These are phyloP conservation scores for Cyprinodon diabolis DNA, from an alignment of 2,797 vertebrate genomes.

Conservation along the genomic window DNA sequence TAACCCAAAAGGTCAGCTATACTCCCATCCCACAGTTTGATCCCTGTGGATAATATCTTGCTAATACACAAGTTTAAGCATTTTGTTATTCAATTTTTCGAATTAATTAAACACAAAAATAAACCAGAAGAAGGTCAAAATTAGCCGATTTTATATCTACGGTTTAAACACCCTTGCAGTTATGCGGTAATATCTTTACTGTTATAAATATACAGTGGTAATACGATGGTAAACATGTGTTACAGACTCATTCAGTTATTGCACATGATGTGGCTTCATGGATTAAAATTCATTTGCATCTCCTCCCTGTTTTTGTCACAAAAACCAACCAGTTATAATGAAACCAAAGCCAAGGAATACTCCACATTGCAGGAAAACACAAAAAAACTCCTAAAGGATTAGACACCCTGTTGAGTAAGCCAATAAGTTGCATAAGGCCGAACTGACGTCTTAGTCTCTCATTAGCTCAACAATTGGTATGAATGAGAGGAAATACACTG, in stretches of 20 bases:
- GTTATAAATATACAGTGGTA: background rate
- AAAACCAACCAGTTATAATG: conserved; percentile 17
- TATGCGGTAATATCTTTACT: background rate
- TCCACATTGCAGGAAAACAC: conserved; percentile 1
- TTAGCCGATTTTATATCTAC: background rate
- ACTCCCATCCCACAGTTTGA: conserved; percentile 8
- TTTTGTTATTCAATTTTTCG: background rate
- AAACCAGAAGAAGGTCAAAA: background rate
- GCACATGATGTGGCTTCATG: conserved; percentile 6
- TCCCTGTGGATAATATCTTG: conserved; percentile 14
- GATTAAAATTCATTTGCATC: conserved; percentile 8
- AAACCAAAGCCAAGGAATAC: conserved; percentile 21
- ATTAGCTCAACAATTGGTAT: background rate
- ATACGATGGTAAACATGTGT: background rate
- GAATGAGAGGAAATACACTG: background rate
- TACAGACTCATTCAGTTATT: background rate
- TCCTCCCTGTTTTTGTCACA: conserved; percentile 19
- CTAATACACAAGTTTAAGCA: background rate
- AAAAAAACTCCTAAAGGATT: background rate
- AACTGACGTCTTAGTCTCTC: background rate
- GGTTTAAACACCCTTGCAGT: background rate
- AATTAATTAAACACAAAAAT: background rate
- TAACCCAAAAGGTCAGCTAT: conserved; percentile 36
- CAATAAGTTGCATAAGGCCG: background rate
- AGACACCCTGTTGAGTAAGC: background rate